Base-by-base conservation (phyloP, 2,113 vertebrate genomes). In the Malaclemys terrapin region DNA sequence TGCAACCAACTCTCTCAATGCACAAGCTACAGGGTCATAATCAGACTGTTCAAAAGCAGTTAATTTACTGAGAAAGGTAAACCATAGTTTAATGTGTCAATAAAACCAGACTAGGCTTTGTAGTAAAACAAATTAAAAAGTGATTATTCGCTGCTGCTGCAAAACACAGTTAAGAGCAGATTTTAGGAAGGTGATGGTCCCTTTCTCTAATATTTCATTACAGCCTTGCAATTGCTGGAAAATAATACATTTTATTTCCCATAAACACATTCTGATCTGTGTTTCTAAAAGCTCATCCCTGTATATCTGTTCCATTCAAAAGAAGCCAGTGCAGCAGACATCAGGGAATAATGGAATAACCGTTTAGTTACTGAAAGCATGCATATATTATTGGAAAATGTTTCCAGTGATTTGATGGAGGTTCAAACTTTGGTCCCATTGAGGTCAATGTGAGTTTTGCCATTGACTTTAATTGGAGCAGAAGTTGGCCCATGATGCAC, bases 1-100 rank as follows among this genome's bases (percentile, higher is more conserved):
- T 76, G 75, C 75, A 76, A 76, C 38, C 38, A 47, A 56, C 3
- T n/a, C 2, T 1, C 80, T 10, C 53, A 38, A 38, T 38, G 35
- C 79, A 3, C 5, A 88, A 88, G 38, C 5, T 78, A 24, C 7
- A 52, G 11, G 14, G 5, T 69, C 47, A 87, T n/a, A 88, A 59
- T 56, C 45, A 82, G 11, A 45, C 24, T 2, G 47, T 42, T 35
- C 52, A 78, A 93, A 88, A 72, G 10, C 79, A 57, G 10, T 2
- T 29, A 84, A n/a, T 84, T 90, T 85, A 75, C 10, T 29, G n/a
- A 82, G 22, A 89, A 93, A 86, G 56, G 3, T 10, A 25, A 88
- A 49, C 4, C 56, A 42, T 19, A 84, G 3, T 76, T 45, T 76
- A 45, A 76, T 76, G 81, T 75, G 45, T 11, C 29, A 62, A 53